phyloP scores from a whole-genome alignment of 2,113 vertebrate genomes.

The Colinus virginianus region DNA sequence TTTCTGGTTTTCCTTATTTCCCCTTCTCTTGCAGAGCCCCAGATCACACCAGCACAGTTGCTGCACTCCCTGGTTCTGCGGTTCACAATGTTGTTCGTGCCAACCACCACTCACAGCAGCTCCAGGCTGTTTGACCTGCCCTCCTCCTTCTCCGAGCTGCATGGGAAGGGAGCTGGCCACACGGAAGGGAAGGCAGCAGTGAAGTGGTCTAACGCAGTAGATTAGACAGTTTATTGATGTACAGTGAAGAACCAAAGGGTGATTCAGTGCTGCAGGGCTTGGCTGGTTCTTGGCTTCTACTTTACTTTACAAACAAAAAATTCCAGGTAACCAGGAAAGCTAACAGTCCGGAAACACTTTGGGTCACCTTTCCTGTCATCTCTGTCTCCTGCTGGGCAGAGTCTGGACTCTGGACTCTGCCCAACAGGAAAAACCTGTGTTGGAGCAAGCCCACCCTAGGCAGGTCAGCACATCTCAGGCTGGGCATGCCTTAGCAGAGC shows the following conservation, averaged over 20 bases:
- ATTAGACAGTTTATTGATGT: neutral
- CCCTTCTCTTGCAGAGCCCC: neutral
- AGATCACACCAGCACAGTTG: neutral
- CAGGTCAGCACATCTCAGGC: neutral
- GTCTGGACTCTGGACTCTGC: too few species aligned
- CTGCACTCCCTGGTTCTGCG: neutral
- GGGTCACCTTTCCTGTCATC: neutral
- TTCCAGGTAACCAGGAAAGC: neutral
- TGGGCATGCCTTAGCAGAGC: neutral
- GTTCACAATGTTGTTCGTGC: neutral
- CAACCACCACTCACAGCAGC: neutral
- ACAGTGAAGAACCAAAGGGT: neutral
- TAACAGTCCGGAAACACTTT: neutral
- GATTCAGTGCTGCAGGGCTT: neutral
- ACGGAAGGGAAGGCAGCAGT: neutral
- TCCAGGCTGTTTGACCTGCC: neutral
- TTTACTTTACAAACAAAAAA: neutral
- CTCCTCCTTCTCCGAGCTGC: neutral
- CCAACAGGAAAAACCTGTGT: neutral
- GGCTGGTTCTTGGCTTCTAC: neutral
- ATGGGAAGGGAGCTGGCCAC: neutral
- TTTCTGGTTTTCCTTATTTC: constrained; percentile 7
- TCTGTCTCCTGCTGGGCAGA: neutral
- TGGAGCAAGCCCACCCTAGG: neutral
- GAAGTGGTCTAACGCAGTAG: neutral